A percentile compares a stretch with the other conserved stretches of the same genome.
These are phyloP conservation scores for Caenorhabditis auriculariae DNA, from an alignment of 2,888 invertebrate species.

Conservation along the genomic window DNA sequence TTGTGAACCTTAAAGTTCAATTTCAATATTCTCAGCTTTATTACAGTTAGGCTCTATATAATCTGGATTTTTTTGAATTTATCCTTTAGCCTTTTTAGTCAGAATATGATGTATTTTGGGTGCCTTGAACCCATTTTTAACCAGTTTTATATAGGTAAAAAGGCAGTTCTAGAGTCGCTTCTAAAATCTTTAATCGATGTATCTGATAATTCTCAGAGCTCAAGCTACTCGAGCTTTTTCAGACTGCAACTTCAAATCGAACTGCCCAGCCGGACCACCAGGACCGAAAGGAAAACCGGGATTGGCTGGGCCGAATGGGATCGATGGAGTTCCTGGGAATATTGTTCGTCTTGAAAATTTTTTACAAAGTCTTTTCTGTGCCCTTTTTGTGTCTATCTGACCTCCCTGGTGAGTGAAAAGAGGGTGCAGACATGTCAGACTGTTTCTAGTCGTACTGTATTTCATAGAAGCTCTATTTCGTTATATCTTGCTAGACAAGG, in stretches of 20 bases:
- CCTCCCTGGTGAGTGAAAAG: too few species aligned
- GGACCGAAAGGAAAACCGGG: conserved; percentile 30
- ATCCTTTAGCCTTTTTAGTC: not conserved
- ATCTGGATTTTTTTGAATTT: not conserved
- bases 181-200: not conserved
- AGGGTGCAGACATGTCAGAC: too few species aligned
- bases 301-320: conserved; percentile 13
- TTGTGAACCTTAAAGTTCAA: too few species aligned
- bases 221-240: not conserved
- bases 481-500: too few species aligned
- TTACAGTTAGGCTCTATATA: not conserved
- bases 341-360: conserved; percentile 1
- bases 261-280: conserved; percentile 34
- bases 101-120: not conserved
- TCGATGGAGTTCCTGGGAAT: conserved; percentile 23
- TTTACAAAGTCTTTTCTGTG: not conserved
- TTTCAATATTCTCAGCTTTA: not conserved
- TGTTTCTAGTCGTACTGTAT: not conserved
- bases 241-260: conserved; percentile 33
- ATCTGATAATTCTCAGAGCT: not conserved
- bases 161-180: not conserved
- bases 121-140: not conserved
- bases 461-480: too few species aligned
- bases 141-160: not conserved
- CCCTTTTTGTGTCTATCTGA: too few species aligned